Base-by-base conservation (phyloP, 2,888 invertebrate genomes). In the Drosophila fungiperda region DNA sequence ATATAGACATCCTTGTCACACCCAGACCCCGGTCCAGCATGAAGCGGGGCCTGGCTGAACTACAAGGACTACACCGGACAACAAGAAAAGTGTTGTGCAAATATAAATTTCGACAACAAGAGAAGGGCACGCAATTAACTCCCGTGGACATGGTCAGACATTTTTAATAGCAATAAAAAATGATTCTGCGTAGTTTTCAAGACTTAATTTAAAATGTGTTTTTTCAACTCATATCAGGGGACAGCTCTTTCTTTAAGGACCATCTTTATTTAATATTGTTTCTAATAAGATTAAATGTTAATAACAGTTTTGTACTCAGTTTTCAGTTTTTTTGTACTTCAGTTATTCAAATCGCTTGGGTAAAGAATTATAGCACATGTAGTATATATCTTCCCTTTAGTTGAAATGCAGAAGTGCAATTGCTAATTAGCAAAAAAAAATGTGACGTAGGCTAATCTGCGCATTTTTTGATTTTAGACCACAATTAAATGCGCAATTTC, bases 401-500 rank as follows among this genome's bases (percentile, higher is more conserved):
- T 33, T 11, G n/a, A 12, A 63, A 26, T 11, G 52, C 1, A n/a
- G 0, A 40, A 32, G 11, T 17, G 20, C 36, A 45, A 52, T 20
- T 20, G 20, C 12, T 45, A 20, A 45, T 57, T 58, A 42, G 49
- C 58, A 61, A 45, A 15, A 45, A 15, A 17, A 64, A 36, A 20
- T 59, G 17, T 32, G 26, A 15, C 29, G 36, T 65, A 61, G 53
- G 26, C n/a, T 11, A 36, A 55, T 64, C n/a, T 48, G 52, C 35
- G 40, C 29, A 62, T 48, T 76, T 38, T 36, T 38, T 20, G 12
- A 36, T 49, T 68, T 45, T 1, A 35, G 42, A 52, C n/a, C 29
- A 40, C 20, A 52, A 50, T 36, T n/a, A 45, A 61, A 68, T 68
- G 60, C 63, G 76, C 57, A 68, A 64, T 65, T 61, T 50, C 42